Conservation (phyloP, 2,888 invertebrate species). For the Colostygia pectinataria region DNA sequence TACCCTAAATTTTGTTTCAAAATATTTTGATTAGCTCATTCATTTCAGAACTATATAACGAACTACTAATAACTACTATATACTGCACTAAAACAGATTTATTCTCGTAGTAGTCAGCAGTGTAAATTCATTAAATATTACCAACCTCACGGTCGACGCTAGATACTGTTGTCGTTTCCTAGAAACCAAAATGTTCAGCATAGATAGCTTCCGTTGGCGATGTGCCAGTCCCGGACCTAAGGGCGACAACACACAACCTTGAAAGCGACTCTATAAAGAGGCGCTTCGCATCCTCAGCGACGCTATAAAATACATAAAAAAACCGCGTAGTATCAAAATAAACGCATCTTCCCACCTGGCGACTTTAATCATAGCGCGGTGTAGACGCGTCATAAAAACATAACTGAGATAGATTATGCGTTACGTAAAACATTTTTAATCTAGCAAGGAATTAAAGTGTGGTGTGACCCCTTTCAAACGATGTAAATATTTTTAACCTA, state of each 20-base stretch:
- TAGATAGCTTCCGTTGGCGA: constrained; percentile 11
- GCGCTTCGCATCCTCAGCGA: constrained; percentile 12
- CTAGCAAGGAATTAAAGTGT: constrained; percentile 1
- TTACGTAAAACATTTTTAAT: constrained; percentile 8
- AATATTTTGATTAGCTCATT: too few relatives aligned
- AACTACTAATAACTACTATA: too few relatives aligned
- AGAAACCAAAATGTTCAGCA: constrained; percentile 5
- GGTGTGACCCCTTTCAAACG: not conserved
- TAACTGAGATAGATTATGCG: constrained; percentile 19
- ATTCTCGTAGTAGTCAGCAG: too few relatives aligned
- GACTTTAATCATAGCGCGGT: constrained; percentile 24
- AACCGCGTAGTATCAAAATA: constrained; percentile 18
- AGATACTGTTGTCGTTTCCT: not conserved
- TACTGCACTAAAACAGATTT: too few relatives aligned
- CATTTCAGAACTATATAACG: too few relatives aligned
- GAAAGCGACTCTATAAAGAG: constrained; percentile 11
- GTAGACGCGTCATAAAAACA: constrained; percentile 18
- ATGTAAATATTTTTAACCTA: not conserved
- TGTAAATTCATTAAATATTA: not conserved
- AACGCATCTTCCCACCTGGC: constrained; percentile 23
- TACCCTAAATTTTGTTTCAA: too few relatives aligned
- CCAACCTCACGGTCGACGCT: not conserved
- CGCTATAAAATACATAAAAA: constrained; percentile 16
- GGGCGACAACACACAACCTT: constrained; percentile 20
- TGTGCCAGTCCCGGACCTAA: constrained; percentile 12